These are phyloP conservation scores for Drosophila koepferae DNA, from an alignment of 2,888 invertebrate genomes.

Conservation along the genomic window DNA sequence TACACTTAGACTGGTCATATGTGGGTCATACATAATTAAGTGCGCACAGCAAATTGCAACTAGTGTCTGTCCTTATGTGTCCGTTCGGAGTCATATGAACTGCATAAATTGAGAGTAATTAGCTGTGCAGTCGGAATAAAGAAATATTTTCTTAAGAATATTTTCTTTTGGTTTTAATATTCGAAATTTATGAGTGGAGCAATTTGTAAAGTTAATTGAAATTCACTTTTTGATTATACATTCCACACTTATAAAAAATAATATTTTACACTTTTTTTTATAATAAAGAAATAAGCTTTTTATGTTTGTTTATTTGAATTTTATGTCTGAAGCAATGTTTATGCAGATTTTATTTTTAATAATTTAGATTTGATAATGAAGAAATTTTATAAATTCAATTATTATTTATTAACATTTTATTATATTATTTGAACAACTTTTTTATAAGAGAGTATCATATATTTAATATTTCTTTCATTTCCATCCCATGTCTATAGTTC, in stretches of 20 bases:
- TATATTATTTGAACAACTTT: too few species aligned
- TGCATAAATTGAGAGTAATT: slow-evolving; percentile 29
- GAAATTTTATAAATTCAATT: too few species aligned
- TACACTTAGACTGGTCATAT: slow-evolving; percentile 31
- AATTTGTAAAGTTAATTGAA: not conserved
- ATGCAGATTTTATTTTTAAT: not conserved
- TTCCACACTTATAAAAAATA: too few species aligned
- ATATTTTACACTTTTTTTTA: too few species aligned
- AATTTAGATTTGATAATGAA: not conserved
- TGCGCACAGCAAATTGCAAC: slow-evolving; percentile 7
- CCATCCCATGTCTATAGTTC: not conserved
- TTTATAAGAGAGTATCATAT: not conserved
- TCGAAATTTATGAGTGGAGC: not conserved
- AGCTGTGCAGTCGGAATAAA: not conserved
- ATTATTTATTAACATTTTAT: too few species aligned
- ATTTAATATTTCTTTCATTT: not conserved
- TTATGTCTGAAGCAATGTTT: not conserved
- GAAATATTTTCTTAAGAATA: not conserved
- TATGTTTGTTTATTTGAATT: not conserved
- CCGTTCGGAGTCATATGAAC: not conserved
- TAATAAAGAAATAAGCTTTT: too few species aligned
- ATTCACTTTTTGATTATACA: not conserved
- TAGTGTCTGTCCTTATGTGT: slow-evolving; percentile 4
- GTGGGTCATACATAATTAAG: slow-evolving; percentile 42
- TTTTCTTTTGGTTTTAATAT: not conserved